Percentiles rank a stretch among this genome's conserved stretches.
These are phyloP conservation scores for Clarias fuscus DNA, from an alignment of 2,797 vertebrate genomes.

Conservation along the genomic window DNA sequence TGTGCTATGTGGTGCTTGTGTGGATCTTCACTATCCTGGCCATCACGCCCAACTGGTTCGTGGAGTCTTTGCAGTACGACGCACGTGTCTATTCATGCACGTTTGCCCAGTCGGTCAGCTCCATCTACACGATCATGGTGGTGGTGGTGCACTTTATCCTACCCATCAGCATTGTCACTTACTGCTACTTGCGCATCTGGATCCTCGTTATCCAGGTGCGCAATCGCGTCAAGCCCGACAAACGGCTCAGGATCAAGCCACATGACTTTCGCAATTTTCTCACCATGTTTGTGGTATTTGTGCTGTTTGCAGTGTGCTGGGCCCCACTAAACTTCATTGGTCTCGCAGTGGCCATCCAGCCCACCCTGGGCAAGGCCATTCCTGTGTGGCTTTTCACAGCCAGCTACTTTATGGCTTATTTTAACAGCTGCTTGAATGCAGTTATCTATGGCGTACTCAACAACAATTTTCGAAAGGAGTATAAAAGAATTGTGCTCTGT, in stretches of 20 bases:
- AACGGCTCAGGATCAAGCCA: slow-evolving; percentile 75
- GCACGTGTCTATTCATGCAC: slow-evolving; percentile 84
- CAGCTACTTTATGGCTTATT: slow-evolving; percentile 87
- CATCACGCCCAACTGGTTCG: slow-evolving; percentile 81
- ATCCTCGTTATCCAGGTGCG: slow-evolving; percentile 78
- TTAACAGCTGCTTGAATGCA: slow-evolving; percentile 85
- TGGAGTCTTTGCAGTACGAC: slow-evolving; percentile 83
- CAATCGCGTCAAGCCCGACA: slow-evolving; percentile 75
- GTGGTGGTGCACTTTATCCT: slow-evolving; percentile 84
- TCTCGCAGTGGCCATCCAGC: slow-evolving; percentile 77
- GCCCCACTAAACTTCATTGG: slow-evolving; percentile 83
- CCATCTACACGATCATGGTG: slow-evolving; percentile 80
- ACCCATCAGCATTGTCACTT: slow-evolving; percentile 80
- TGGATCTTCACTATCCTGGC: slow-evolving; percentile 80
- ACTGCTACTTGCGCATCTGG: slow-evolving; percentile 86
- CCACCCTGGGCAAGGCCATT: slow-evolving; percentile 70
- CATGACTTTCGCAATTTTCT: slow-evolving; percentile 84
- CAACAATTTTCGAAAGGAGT: slow-evolving; percentile 84
- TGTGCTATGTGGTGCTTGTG: slow-evolving; percentile 78
- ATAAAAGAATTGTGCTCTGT: slow-evolving; percentile 80
- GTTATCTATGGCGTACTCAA: slow-evolving; percentile 82
- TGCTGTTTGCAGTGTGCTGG: slow-evolving; percentile 85
- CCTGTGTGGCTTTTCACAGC: slow-evolving; percentile 82
- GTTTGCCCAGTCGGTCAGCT: slow-evolving; percentile 82
- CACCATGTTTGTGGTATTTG: slow-evolving; percentile 85